Evolutionary conservation across 1,140 invertebrate species (phyloP).

Genomic region (Atta colombica): DNA sequence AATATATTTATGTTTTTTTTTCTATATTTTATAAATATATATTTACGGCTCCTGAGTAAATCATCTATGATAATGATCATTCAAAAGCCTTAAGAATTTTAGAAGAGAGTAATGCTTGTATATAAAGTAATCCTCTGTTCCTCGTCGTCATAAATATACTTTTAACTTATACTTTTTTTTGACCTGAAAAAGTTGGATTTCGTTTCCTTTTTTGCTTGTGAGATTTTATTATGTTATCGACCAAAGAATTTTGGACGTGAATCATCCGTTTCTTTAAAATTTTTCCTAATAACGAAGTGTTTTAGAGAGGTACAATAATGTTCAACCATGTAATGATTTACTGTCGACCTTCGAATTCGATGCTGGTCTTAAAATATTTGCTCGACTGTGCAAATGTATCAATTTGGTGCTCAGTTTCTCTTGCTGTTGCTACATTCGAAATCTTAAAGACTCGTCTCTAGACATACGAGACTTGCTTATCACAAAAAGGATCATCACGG

Average conservation of each 20-base stretch:
- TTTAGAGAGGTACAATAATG: constrained; percentile 53
- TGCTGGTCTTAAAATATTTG: constrained; percentile 27
- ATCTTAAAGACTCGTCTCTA: background rate
- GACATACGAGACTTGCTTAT: background rate
- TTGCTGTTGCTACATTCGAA: background rate
- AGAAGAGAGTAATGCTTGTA: background rate
- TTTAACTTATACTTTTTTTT: background rate
- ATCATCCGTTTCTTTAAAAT: constrained; percentile 10
- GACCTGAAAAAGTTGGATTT: background rate
- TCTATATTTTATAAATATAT: background rate
- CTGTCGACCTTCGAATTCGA: constrained; percentile 18
- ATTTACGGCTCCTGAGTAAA: background rate
- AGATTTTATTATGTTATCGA: background rate
- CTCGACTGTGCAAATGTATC: background rate
- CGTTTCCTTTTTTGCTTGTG: background rate
- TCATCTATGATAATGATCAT: no score
- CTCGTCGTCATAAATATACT: background rate
- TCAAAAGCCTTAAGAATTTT: background rate
- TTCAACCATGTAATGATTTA: background rate
- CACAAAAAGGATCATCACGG: no score
- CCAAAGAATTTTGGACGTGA: background rate
- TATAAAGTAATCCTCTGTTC: background rate
- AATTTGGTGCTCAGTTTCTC: constrained; percentile 32
- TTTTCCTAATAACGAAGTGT: constrained; percentile 54
- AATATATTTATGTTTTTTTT: background rate